phyloP scores from a whole-genome alignment of 2,113 vertebrate genomes.

The Bostrychus sinensis region DNA sequence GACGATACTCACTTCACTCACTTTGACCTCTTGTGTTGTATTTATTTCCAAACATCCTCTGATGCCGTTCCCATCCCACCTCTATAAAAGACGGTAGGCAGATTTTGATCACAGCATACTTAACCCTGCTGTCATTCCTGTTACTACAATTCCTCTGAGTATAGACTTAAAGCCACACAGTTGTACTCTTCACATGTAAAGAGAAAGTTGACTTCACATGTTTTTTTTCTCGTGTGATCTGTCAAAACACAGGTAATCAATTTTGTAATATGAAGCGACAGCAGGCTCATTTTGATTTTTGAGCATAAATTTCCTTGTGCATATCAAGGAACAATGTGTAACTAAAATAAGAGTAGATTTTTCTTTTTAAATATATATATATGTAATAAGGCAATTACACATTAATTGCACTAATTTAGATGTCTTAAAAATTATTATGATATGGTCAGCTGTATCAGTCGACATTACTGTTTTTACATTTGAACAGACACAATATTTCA shows the following conservation, averaged over 20 bases:
- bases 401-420: not conserved
- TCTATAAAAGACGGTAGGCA: slow-evolving; percentile 37
- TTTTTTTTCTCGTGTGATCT: slow-evolving; percentile 56
- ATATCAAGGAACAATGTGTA: not conserved
- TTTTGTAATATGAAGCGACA: slow-evolving; percentile 58
- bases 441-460: not conserved
- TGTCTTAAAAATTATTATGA: not conserved
- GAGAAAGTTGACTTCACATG: slow-evolving; percentile 50
- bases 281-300: slow-evolving; percentile 32
- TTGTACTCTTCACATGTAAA: slow-evolving; percentile 57
- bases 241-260: slow-evolving; percentile 50
- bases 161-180: slow-evolving; percentile 53
- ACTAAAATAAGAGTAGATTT: not conserved
- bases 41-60: slow-evolving; percentile 39
- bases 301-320: not conserved
- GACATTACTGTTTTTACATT: slow-evolving; percentile 22
- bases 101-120: slow-evolving; percentile 64
- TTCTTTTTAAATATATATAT: not conserved
- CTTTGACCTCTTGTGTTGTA: slow-evolving; percentile 34
- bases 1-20: not conserved
- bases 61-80: slow-evolving; percentile 27
- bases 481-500: slow-evolving; percentile 38
- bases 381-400: too few species aligned
- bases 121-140: slow-evolving; percentile 50
- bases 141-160: slow-evolving; percentile 61